A percentile compares a stretch with the other conserved stretches of the same genome.
These are phyloP conservation scores for Apteryx mantelli DNA, from an alignment of 2,113 vertebrate genomes.

Conservation along the genomic window DNA sequence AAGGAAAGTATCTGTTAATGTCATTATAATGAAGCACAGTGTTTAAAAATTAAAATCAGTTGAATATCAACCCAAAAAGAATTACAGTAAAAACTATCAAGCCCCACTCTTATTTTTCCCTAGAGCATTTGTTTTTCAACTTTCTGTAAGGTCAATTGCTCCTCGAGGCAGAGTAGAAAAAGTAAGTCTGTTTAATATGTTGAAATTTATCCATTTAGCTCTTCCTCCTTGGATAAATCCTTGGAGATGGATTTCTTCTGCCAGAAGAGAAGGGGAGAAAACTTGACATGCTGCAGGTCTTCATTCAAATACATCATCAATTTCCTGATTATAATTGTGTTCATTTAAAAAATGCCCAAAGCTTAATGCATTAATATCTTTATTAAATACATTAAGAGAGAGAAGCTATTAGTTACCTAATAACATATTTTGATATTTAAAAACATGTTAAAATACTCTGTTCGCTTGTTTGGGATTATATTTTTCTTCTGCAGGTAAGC, in stretches of 20 bases:
- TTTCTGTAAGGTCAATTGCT: slow-evolving; percentile 4
- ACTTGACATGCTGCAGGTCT: slow-evolving; percentile 8
- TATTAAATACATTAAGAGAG: slow-evolving; percentile 23
- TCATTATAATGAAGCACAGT: not conserved
- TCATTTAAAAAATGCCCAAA: slow-evolving; percentile 35
- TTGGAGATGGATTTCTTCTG: slow-evolving; percentile 43
- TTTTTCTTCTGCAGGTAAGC: not conserved
- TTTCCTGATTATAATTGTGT: slow-evolving; percentile 50
- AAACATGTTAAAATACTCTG: not conserved
- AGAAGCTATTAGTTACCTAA: slow-evolving; percentile 26
- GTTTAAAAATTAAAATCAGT: not conserved
- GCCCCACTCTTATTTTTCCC: not conserved
- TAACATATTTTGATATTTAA: not conserved
- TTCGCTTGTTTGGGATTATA: not conserved
- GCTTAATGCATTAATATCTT: slow-evolving; percentile 48
- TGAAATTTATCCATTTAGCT: slow-evolving; percentile 29
- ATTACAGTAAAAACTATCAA: not conserved
- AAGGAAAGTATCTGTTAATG: not conserved
- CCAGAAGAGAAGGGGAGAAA: slow-evolving; percentile 2
- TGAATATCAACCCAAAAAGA: not conserved
- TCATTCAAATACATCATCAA: slow-evolving; percentile 21
- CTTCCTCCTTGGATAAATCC: slow-evolving; percentile 48
- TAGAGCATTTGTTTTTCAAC: not conserved
- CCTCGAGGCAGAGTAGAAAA: not conserved
- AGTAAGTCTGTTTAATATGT: slow-evolving; percentile 42